Conservation (phyloP, 2,888 invertebrate species). For the Formica aserva region DNA sequence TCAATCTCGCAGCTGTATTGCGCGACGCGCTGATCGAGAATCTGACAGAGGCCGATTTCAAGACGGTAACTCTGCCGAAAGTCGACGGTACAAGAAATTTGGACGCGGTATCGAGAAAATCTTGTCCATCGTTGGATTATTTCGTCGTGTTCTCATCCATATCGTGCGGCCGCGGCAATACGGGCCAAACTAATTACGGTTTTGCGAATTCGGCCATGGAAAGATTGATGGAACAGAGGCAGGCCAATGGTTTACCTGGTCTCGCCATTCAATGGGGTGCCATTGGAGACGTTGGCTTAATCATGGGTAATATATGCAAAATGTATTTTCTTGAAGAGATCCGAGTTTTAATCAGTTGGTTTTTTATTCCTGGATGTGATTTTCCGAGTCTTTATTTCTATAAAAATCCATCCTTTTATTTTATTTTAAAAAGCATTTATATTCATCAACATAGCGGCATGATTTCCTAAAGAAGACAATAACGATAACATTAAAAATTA, state of each 20-base stretch:
- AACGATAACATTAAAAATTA: not conserved
- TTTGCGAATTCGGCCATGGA: conserved; percentile 99
- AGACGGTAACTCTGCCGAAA: conserved; percentile 94
- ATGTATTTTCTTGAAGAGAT: not conserved
- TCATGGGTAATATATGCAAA: conserved; percentile 87
- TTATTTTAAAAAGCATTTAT: not conserved
- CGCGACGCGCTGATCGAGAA: conserved; percentile 95
- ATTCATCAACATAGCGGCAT: not conserved
- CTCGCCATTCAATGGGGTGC: conserved; percentile 99
- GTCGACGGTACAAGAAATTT: conserved; percentile 93
- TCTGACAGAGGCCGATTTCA: conserved; percentile 92
- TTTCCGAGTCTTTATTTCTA: not conserved
- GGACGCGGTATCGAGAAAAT: conserved; percentile 92
- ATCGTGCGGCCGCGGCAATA: conserved; percentile 98
- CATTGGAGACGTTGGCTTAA: conserved; percentile 98
- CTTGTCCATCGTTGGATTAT: conserved; percentile 94
- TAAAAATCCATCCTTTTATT: not conserved
- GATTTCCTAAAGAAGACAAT: not conserved
- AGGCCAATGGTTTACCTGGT: conserved; percentile 94
- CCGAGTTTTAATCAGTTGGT: not conserved
- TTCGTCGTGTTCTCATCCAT: conserved; percentile 99
- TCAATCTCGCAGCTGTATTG: conserved; percentile 97
- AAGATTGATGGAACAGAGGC: conserved; percentile 95
- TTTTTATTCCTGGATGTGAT: not conserved
- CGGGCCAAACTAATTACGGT: conserved; percentile 98